Base-by-base conservation (phyloP, 2,797 vertebrate genomes). In the Acrossocheilus wenchowensis region DNA sequence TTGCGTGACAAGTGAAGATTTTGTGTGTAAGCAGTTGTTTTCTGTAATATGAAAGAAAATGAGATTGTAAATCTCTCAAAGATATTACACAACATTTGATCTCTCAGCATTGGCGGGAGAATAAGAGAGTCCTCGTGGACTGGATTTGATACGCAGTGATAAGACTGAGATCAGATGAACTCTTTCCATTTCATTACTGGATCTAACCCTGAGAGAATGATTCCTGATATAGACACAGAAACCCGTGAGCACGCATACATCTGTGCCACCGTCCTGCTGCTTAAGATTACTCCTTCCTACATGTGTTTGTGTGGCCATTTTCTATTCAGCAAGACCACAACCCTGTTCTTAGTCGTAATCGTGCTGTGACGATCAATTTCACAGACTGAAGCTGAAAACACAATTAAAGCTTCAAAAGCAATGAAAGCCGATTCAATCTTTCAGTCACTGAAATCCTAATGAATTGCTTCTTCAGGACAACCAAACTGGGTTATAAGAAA, bases 191-290 rank as follows among this genome's bases (percentile, higher is more conserved):
- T 79, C 12, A 43, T 79, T 17, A 60, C 34, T 10, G 36, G 36
- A 54, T 12, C 34, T 54, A 57, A 78, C 36, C 77, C 77, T 17
- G n/a, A 43, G 34, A 41, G n/a, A 60, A 78, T n/a, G 39, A 78
- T 41, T 78, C 75, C 21, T 15, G 50, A 77, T 54, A 77, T 6
- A 30, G 17, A 52, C 34, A 77, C 72, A 50, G 43, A 50, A 74
- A 30, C 26, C 34, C 2, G 21, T 57, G 75, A 57, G 48, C 21
- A 57, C 1, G 12, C 34, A 78, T n/a, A 39, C 3, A 8, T 23
- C 23, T 48, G n/a, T 45, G 19, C 17, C 30, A 34, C 6, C 17
- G 30, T 39, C 68, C 68, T 17, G 45, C 45, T 21, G 19, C 2
- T 6, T 36, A 6, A 19, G 26, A 74, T 11, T 6, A 36, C 48